Evolutionary conservation across 2,797 vertebrate genomes (phyloP), one percentile per base, ranked within the genome.

Genomic region (Spinus pinus): DNA sequence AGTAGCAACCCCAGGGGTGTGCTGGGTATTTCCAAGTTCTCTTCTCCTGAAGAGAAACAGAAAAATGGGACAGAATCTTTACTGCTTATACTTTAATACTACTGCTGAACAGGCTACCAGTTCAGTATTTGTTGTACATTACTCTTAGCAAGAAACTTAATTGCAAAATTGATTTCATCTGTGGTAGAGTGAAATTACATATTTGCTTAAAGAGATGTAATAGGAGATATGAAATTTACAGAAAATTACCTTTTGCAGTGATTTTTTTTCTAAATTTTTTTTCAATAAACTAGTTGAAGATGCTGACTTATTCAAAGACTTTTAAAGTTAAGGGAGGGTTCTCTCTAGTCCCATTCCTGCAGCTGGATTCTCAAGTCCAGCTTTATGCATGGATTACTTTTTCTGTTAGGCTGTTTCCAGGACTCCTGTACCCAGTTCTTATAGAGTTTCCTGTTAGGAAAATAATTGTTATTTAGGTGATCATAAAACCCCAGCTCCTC

Each of bases 241-340:
- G 57, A 66, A 61, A 88, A 74, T 42, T 74, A 12, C 9, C 21
- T 86, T 93, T 93, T 95, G 49, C 61, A 72, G 56, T 82, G 70
- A 73, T 33, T 47, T 92, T 90, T 91, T 95, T 70, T 67, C 23
- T 81, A 65, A 77, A 49, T 37, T 35, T 5, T 90, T 97, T 97
- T 95, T 62, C 24, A 79, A 20, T 23, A 51, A 37, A 33, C 88
- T 46, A 86, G 51, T 37, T 72, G 39, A 61, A 89, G 82, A 71
- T 44, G n/a, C 28, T 96, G 84, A 64, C 31, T 89, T 81, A 51
- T 16, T 62, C 30, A 44, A 87, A 83, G 54, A 60, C 62, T 61
- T 71, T 12, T 46, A 35, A 78, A 81, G 12, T 57, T 66, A 46
- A 60, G 31, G 35, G 27, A 12, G 22, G 12, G 23, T 74, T n/a